Base-by-base conservation (phyloP, 2,888 invertebrate species). In the Pardosa pseudoannulata region DNA sequence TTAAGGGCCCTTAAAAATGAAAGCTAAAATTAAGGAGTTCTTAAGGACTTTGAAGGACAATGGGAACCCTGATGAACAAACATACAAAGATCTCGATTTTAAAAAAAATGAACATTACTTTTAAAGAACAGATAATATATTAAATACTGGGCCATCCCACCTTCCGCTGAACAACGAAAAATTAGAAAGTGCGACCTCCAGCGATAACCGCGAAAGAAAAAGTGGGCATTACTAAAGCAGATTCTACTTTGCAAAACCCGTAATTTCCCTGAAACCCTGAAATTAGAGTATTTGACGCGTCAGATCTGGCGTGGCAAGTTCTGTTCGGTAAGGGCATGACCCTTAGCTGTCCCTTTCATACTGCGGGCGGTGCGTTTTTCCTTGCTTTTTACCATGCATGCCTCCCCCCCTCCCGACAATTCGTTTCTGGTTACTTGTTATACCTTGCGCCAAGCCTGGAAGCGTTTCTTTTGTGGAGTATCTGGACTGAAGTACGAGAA, bases 281-380 rank as follows among this genome's bases (percentile, higher is more conserved):
- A 56, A 56, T 56, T 56, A 56, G 23, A 56, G 56, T 23, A 56
- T 56, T 56, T 56, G 56, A 56, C 56, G 56, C 56, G 23, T 23
- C 56, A 5, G 56, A 23, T 56, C 56, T 56, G 56, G 19, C 56
- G 23, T 56, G 56, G 56, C 56, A 5, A 23, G 56, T 56, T 56
- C 23, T 23, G 3, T 23, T 56, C 19, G 16, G 56, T 23, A 23
- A 46, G 56, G 56, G 56, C 56, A 56, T 56, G 56, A 56, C 56
- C 56, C 46, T 16, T 56, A 56, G 56, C 56, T 56, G 56, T 56
- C 56, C 56, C 56, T 56, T 56, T 56, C 56, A 56, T 56, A 56
- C 56, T 23, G 23, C 56, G 23, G 56, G 56, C 56, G 23, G 23
- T 56, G 46, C n/a, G 9, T 46, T 46, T 46, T 46, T 46, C 9